These are phyloP conservation scores for Pseudomyrmex cubaensis DNA, from an alignment of 1,140 invertebrate genomes.

Conservation along the genomic window DNA sequence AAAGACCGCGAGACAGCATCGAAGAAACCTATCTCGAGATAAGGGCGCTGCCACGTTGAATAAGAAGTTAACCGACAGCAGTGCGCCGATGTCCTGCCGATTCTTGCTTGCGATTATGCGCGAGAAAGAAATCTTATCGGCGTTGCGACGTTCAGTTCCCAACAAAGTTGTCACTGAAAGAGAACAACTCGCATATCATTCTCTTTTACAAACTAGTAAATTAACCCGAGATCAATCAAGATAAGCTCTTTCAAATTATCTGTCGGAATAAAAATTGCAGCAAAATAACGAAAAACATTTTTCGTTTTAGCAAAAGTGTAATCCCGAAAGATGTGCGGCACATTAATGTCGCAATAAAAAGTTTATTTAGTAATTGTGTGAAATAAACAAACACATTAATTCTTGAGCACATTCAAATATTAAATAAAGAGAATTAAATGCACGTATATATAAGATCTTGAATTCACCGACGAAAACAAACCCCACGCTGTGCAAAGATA, in stretches of 20 bases:
- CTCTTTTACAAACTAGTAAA: slow-evolving; percentile 15
- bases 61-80: slow-evolving; percentile 65
- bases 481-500: not conserved
- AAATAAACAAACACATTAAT: not conserved
- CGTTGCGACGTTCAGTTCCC: slow-evolving; percentile 38
- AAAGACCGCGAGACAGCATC: slow-evolving; percentile 28
- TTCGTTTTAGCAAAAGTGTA: too few relatives aligned
- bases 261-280: not conserved
- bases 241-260: not conserved
- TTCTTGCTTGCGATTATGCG: slow-evolving; percentile 58
- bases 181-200: slow-evolving; percentile 1
- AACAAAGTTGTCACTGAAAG: slow-evolving; percentile 54
- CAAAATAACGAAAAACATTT: not conserved
- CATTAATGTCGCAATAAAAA: not conserved
- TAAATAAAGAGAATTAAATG: slow-evolving; percentile 2
- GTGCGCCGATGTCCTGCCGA: slow-evolving; percentile 47
- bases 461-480: slow-evolving; percentile 44
- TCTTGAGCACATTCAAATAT: not conserved
- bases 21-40: slow-evolving; percentile 51
- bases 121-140: slow-evolving; percentile 66
- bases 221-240: slow-evolving; percentile 16
- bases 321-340: not conserved
- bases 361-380: not conserved
- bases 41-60: slow-evolving; percentile 63
- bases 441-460: not conserved